Evolutionary conservation across 2,797 vertebrate species (phyloP).

Genomic region (Xyrichtys novacula): DNA sequence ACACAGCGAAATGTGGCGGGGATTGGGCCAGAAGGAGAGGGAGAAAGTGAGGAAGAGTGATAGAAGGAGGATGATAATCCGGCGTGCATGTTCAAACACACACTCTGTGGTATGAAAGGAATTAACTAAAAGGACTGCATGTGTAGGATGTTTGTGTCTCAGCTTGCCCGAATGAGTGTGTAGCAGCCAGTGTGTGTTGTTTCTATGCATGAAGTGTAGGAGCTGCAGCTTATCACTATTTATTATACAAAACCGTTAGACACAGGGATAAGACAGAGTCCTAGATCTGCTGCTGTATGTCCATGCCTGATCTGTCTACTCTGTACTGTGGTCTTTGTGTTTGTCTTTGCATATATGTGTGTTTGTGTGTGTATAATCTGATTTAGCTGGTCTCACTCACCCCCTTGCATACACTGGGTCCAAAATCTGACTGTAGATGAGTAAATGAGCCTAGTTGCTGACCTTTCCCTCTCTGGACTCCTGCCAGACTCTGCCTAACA

Average conservation of each 20-base stretch:
- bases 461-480: conserved; percentile 46
- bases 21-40: conserved; percentile 16
- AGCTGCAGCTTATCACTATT: conserved; percentile 37
- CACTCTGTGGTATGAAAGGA: conserved; percentile 83
- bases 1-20: conserved; percentile 22
- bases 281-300: conserved; percentile 53
- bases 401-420: conserved; percentile 9
- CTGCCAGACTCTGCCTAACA: conserved; percentile 27
- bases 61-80: conserved; percentile 39
- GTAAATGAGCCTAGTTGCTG: conserved; percentile 22
- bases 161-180: conserved; percentile 60
- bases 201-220: conserved; percentile 22
- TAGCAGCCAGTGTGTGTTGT: conserved; percentile 21
- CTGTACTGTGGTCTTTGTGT: conserved; percentile 1
- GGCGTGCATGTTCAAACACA: conserved; percentile 79
- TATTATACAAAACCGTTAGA: conserved; percentile 41
- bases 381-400: conserved; percentile 42
- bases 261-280: conserved; percentile 20
- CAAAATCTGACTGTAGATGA: conserved; percentile 11
- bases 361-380: conserved; percentile 38
- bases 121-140: conserved; percentile 65
- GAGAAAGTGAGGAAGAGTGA: conserved; percentile 37
- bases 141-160: conserved; percentile 69
- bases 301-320: conserved; percentile 48
- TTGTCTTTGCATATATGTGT: neutral